phyloP scores from a whole-genome alignment of 2,113 vertebrate species.

The Lamprotornis superbus region DNA sequence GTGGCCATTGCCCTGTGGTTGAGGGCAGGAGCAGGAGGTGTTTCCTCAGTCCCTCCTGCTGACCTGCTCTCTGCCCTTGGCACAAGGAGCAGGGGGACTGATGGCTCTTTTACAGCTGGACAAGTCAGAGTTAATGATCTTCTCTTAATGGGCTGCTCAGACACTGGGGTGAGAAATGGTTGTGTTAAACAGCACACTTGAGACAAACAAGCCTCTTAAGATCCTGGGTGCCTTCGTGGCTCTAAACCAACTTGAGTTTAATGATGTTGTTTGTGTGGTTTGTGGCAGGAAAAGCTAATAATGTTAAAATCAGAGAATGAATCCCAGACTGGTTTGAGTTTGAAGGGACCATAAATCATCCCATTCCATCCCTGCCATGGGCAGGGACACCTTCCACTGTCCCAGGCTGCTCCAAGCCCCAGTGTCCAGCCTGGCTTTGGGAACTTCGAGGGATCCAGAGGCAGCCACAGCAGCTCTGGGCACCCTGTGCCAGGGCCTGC shows the following conservation, averaged over 20 bases:
- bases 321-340: background rate
- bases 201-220: background rate
- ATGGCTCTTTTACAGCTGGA: background rate
- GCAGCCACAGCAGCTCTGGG: background rate
- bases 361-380: background rate
- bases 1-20: background rate
- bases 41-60: background rate
- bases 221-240: background rate
- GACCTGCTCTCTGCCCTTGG: background rate
- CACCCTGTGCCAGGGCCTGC: background rate
- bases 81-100: background rate
- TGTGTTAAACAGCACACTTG: background rate
- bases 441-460: background rate
- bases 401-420: background rate
- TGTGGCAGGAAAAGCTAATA: background rate
- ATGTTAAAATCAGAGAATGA: background rate
- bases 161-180: background rate
- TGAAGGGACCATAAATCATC: background rate
- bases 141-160: background rate
- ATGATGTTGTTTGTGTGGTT: background rate
- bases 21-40: background rate
- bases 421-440: background rate
- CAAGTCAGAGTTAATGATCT: background rate
- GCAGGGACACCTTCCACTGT: background rate
- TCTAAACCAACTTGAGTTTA: background rate